These are phyloP conservation scores for Heloderma charlesbogerti DNA, from an alignment of 2,113 vertebrate species.

Conservation along the genomic window DNA sequence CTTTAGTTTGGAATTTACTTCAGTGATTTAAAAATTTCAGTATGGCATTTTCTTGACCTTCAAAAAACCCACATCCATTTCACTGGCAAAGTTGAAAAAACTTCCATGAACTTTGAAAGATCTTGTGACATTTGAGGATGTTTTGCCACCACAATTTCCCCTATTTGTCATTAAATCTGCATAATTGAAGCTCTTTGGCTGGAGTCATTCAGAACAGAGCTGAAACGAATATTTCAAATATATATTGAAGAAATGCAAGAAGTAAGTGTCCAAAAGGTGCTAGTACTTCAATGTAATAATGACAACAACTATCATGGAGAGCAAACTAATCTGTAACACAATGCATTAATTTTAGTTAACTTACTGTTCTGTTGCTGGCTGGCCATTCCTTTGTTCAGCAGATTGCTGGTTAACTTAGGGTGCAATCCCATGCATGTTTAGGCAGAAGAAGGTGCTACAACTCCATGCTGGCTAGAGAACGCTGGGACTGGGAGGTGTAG, in stretches of 20 bases:
- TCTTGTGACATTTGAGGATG: neutral
- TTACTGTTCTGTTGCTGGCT: neutral
- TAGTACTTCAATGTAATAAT: neutral
- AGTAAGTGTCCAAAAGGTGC: neutral
- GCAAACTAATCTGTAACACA: neutral
- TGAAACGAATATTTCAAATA: neutral
- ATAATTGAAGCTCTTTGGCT: neutral
- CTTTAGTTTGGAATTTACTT: neutral
- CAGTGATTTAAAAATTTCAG: neutral
- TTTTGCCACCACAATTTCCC: neutral
- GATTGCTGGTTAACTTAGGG: neutral
- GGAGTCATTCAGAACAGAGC: neutral
- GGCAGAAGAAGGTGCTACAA: too few species aligned
- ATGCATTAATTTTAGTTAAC: conserved; percentile 9
- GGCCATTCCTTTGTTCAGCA: neutral
- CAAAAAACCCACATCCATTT: neutral
- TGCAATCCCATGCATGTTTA: too few species aligned
- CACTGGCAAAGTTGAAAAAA: neutral
- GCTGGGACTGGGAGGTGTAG: too few species aligned
- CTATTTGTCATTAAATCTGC: neutral
- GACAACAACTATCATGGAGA: neutral
- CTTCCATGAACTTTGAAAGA: neutral
- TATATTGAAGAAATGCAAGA: neutral
- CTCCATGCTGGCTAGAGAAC: too few species aligned
- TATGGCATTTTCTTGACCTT: neutral